These are phyloP conservation scores for Mizuhopecten yessoensis DNA, from an alignment of 1,140 invertebrate genomes.

Conservation along the genomic window DNA sequence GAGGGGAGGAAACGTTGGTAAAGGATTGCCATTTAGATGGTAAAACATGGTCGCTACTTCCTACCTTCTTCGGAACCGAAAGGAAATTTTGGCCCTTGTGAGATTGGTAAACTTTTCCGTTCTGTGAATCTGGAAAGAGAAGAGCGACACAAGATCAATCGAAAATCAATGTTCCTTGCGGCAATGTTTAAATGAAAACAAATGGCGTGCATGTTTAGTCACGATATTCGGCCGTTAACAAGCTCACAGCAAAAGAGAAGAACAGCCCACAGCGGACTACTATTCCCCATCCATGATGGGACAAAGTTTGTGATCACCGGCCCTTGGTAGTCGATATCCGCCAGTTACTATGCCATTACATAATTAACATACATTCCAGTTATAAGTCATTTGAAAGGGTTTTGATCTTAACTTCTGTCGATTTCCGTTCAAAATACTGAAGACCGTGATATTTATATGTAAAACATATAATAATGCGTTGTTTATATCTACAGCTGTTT, in stretches of 20 bases:
- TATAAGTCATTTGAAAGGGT: too few species aligned
- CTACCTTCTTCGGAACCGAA: constrained; percentile 54
- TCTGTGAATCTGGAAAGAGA: constrained; percentile 52
- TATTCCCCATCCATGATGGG: background rate
- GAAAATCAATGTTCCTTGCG: background rate
- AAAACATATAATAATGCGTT: too few species aligned
- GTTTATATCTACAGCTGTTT: too few species aligned
- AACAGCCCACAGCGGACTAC: background rate
- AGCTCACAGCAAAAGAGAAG: background rate
- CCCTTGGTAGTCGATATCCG: background rate
- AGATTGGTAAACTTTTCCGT: constrained; percentile 44
- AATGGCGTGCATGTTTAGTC: background rate
- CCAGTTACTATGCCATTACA: background rate
- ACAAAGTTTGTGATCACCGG: background rate
- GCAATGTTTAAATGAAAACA: constrained; percentile 28
- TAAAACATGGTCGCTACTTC: background rate
- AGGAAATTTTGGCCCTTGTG: constrained; percentile 51
- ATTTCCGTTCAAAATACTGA: too few species aligned
- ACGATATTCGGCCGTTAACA: background rate
- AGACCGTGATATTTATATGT: too few species aligned
- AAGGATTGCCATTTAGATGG: background rate
- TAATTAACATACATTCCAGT: too few species aligned
- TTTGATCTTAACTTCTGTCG: too few species aligned
- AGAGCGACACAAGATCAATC: constrained; percentile 8
- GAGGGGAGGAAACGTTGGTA: background rate